Conservation (phyloP, 2,888 invertebrate genomes). For the Priocnemis perturbator region DNA sequence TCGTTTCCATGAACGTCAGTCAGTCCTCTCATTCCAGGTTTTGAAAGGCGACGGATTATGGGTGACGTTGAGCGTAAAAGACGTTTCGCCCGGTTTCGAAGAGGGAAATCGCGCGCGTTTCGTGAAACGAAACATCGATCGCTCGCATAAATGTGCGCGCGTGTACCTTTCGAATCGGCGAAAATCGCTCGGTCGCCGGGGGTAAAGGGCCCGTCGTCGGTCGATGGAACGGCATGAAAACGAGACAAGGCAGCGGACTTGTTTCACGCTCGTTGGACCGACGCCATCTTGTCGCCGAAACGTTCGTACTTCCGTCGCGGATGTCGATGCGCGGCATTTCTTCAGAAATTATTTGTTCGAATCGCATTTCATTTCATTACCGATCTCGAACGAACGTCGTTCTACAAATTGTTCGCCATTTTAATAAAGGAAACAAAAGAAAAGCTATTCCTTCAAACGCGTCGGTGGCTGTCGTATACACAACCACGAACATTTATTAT, state of each 20-base stretch:
- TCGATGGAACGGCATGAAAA: conserved; percentile 53
- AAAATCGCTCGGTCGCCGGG: conserved; percentile 50
- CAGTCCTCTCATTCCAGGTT: not conserved
- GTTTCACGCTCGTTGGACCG: conserved; percentile 37
- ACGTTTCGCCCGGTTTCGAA: not conserved
- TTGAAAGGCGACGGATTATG: not conserved
- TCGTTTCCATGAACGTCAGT: too few relatives aligned
- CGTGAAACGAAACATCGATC: conserved; percentile 6
- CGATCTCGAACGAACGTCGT: too few relatives aligned
- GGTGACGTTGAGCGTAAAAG: not conserved
- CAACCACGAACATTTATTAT: too few relatives aligned
- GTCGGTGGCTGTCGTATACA: too few relatives aligned
- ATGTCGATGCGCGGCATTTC: conserved; percentile 4
- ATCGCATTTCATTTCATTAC: too few relatives aligned
- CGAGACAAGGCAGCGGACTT: not conserved
- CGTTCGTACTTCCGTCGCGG: conserved; percentile 34
- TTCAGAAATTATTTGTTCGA: too few relatives aligned
- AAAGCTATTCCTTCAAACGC: too few relatives aligned
- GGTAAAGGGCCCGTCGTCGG: conserved; percentile 54
- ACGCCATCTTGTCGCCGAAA: conserved; percentile 43
- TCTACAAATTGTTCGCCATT: too few relatives aligned
- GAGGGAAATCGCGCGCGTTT: not conserved
- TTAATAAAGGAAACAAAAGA: too few relatives aligned
- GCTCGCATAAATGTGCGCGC: conserved; percentile 42
- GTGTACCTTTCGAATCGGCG: conserved; percentile 50